phyloP scores from a whole-genome alignment of 2,888 invertebrate genomes.

The Apamea monoglypha region DNA sequence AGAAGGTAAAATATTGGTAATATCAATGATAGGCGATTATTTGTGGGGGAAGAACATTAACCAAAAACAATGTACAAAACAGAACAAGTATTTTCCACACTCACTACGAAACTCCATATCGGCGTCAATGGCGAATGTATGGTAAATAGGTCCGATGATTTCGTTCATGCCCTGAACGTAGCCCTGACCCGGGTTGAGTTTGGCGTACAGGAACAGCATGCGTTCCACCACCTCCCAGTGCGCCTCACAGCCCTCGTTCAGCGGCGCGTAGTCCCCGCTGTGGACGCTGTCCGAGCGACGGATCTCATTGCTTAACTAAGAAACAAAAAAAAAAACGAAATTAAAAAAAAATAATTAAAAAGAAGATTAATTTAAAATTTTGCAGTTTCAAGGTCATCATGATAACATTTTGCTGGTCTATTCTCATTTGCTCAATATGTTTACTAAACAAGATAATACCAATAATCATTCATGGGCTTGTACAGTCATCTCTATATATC shows the following conservation, averaged over 20 bases:
- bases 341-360: background rate
- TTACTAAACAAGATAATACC: background rate
- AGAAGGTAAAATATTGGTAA: background rate
- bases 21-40: background rate
- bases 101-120: conserved; percentile 94
- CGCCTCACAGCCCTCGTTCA: conserved; percentile 97
- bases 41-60: background rate
- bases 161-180: conserved; percentile 99
- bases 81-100: conserved; percentile 51
- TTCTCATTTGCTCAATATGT: background rate
- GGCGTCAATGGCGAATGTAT: conserved; percentile 98
- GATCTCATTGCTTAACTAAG: conserved; percentile 93
- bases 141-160: conserved; percentile 99
- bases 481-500: background rate
- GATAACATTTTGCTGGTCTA: conserved; percentile 3
- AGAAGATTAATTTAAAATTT: background rate
- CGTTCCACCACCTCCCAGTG: conserved; percentile 99
- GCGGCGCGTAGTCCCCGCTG: conserved; percentile 93
- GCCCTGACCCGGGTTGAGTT: conserved; percentile 99
- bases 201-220: conserved; percentile 99
- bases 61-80: background rate
- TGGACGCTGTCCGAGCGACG: conserved; percentile 88
- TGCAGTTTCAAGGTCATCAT: background rate
- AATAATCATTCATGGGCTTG: too few relatives aligned
- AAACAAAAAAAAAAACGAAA: conserved; percentile 78